Base-by-base conservation (phyloP, 2,888 invertebrate species). In the Tetramorium bicarinatum region DNA sequence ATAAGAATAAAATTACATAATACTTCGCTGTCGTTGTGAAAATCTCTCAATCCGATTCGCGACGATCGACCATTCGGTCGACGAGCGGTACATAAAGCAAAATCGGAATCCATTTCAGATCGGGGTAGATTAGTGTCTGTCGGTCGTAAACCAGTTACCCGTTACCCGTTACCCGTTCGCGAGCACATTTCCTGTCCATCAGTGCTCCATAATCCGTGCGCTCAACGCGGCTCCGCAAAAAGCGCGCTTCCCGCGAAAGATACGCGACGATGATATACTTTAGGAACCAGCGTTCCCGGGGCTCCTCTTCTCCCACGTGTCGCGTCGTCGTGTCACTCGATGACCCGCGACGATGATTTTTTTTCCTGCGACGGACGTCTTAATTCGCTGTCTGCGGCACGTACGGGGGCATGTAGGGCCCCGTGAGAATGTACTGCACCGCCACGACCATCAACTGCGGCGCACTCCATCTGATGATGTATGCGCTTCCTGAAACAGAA, bases 391-490 rank as follows among this genome's bases (percentile, higher is more conserved):
- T 89, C 86, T 94, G 93, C 72, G 93, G 93, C 86, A 94, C 92
- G 85, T 94, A 94, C 72, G 95, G 94, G 72, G 94, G 94, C 92
- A 95, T 93, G 88, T 95, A 94, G 69, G 95, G 95, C 88, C 95
- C 95, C 84, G 94, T 94, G 71, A 94, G 91, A 72, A 94, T 94
- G 86, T 94, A 94, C 90, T 94, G 94, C 75, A 94, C 93, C 81
- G 95, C 95, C 71, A 95, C 95, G 84, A 95, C 93, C 93, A 95
- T 95, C 89, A 95, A 89, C 89, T 95, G 95, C 18, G 95, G 94
- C 71, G 95, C 94, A 87, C 93, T 94, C 94, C 94, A 94, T 89
- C 94, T 93, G 91, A 94, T 94, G 91, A 94, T 94, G 89, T 94
- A 94, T 87, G 94, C 93, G 89, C 94, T 94, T 85, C 94, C 94